Base-by-base conservation (phyloP, 37 sponge, comb jelly and placozoan genomes). In the Spongia lamella region DNA sequence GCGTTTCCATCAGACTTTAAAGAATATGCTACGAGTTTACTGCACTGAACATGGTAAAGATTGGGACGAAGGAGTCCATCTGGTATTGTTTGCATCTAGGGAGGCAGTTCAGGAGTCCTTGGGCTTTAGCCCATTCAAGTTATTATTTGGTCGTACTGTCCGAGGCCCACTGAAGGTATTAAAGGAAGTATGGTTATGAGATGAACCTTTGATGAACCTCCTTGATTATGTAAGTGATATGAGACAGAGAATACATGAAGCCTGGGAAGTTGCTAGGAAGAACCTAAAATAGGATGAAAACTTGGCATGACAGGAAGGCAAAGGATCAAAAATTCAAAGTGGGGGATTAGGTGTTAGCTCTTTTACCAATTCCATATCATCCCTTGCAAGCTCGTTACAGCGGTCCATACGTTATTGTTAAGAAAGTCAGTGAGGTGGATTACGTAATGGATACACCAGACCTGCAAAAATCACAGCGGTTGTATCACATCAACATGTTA, bases 1-100 rank as follows among this genome's bases (percentile, higher is more conserved):
- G 25, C 29, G 74, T 7, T 72, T 72, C 29, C 55, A 72, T 25
- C 61, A 11, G n/a, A 72, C 74, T 20, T 35, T 72, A 29, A 72
- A 72, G 43, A 32, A 29, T 22, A 72, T 72, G 74, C 34, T 72
- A 16, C 32, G 35, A 1, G 35, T 19, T 34, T 67, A 37, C 22
- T n/a, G 26, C n/a, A 34, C 15, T 1, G 14, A 38, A 27, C 15
- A 67, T 33, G 38, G 37, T 24, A 47, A 19, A 25, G 24, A 67
- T 6, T 67, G 69, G 69, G 69, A 67, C 35, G 24, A 67, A 15
- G 32, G 43, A 11, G 16, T 67, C n/a, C 69, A 34, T 3, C 37
- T 35, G n/a, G 38, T 67, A 1, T 38, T 67, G 16, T 67, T 67
- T 33, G 39, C 69, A 11, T 26, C 32, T 4, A 1, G 38, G 1